Evolutionary conservation across 2,888 invertebrate species (phyloP).

Genomic region (Adela reaumurella): DNA sequence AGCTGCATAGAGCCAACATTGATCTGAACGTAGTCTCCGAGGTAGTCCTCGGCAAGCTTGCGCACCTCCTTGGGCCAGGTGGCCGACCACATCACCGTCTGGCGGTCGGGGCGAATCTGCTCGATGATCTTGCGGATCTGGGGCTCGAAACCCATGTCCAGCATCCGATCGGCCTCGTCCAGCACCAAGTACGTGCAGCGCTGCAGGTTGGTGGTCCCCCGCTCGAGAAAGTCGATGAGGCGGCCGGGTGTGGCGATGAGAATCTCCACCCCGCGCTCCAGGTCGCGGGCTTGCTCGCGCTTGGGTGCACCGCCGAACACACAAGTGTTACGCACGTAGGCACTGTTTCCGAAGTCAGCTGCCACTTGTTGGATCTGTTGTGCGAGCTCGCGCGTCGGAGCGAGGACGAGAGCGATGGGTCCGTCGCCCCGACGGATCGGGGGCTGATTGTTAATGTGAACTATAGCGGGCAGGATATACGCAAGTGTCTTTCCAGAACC

Average conservation of each 20-base stretch:
- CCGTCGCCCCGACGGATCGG: conserved; percentile 76
- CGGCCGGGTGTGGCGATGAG: conserved; percentile 89
- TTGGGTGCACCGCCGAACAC: conserved; percentile 93
- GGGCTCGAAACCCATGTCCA: conserved; percentile 98
- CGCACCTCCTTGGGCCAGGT: conserved; percentile 99
- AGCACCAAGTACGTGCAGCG: conserved; percentile 82
- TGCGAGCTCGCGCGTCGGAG: conserved; percentile 74
- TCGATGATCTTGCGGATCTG: conserved; percentile 92
- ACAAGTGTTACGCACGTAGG: conserved; percentile 77
- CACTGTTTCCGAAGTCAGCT: conserved; percentile 71
- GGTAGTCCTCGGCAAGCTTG: conserved; percentile 87
- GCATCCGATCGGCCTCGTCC: conserved; percentile 92
- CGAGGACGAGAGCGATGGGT: conserved; percentile 77
- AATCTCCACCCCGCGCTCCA: conserved; percentile 79
- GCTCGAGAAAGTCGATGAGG: conserved; percentile 79
- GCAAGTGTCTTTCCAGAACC: conserved; percentile 79
- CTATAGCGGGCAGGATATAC: conserved; percentile 78
- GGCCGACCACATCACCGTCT: conserved; percentile 98
- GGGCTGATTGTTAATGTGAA: conserved; percentile 81
- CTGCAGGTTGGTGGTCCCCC: conserved; percentile 67
- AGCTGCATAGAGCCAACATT: conserved; percentile 87
- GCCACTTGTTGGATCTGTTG: conserved; percentile 83
- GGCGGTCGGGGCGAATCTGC: conserved; percentile 90
- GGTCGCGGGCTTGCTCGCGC: conserved; percentile 65
- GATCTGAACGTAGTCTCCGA: conserved; percentile 84